Base-by-base conservation (phyloP, 53 echinoderm and acorn worm genomes). In the Arbacia lixula region DNA sequence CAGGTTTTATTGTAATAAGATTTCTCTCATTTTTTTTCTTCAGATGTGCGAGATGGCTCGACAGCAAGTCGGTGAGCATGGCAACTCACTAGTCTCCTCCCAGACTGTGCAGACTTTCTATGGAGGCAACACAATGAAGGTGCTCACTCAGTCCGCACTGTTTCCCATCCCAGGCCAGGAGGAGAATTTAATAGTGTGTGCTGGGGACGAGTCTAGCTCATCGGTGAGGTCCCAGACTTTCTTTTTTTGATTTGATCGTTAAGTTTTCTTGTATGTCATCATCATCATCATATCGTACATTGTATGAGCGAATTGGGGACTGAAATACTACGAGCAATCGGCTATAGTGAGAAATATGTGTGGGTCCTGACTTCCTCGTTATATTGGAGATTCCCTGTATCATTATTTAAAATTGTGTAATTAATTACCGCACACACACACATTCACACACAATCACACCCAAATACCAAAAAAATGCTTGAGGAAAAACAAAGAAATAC, bases 71-170 rank as follows among this genome's bases (percentile, higher is more conserved):
- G 53, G 66, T 64, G 85, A 39, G 54, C 83, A 64, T 61, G 65
- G 60, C 27, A 69, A 60, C 55, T 53, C 42, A 43, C 35, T 85
- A n/a, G 86, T 94, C 24, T 88, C 86, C 35, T 95, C 92, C 57
- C 84, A 94, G 79, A 68, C 90, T 3, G 74, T 99, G 32, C 94
- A 99, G 53, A 92, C 99, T 21, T 91, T 94, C 77, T 99, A 88
- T 76, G 99, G 99, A 36, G 99, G 99, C 6, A 72, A 90, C 21
- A 99, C 94, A 17, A 95, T 99, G 88, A 99, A 99, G 54, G 83
- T 95, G 6, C 83, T 99, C 35, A 90, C 99, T 8, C 71, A 92
- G 4, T 92, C 99, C 17, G 58, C 79, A n/a, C 66, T 99, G 17
- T 99, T 85, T 78, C 84, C 49, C 36, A 74, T 76, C 29, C 99